Evolutionary conservation across 2,888 invertebrate species (phyloP), one percentile per base, ranked within the genome.

Genomic region (Campaea margaritaria): DNA sequence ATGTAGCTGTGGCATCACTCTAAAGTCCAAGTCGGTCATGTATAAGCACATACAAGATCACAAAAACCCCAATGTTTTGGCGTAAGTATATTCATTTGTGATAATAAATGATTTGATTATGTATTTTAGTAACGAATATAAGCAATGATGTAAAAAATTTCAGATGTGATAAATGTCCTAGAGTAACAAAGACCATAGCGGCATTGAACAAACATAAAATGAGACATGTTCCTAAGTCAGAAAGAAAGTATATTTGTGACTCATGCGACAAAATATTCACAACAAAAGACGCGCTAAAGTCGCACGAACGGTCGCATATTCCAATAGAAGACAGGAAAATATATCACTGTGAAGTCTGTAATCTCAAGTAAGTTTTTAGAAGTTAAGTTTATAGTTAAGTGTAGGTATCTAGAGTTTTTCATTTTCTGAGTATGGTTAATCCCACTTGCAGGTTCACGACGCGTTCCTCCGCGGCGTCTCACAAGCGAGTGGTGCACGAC

Each of bases 161-260:
- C 74, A 93, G 93, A 36, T 93, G 93, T 77, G 92, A 93, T 64
- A 88, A 91, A 78, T 93, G 93, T 70, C 89, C 91, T n/a, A 86
- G 91, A 67, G 87, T 92, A 67, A 87, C 92, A 39, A 93, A 91
- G 79, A 85, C 92, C 8, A 56, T 87, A 63, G 81, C 87, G 49
- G 90, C 91, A 12, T 77, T 93, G 62, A 86, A 90, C 64, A 92
- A 91, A 71, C 93, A 93, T 72, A 91, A 92, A 72, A 80, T 92
- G 82, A 83, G 91, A 65, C 93, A 93, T 68, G 73, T 93, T 69
- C 93, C 93, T n/a, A 93, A 93, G 76, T 82, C 90, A 0, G 91
- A 93, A 58, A 81, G 93, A 61, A 87, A 87, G 59, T 93, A 87
- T 68, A 76, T 79, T 43, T 93, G 93, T 70, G 73, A 81, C 8